phyloP scores from a whole-genome alignment of 2,888 invertebrate species.

The Galeruca laticollis region DNA sequence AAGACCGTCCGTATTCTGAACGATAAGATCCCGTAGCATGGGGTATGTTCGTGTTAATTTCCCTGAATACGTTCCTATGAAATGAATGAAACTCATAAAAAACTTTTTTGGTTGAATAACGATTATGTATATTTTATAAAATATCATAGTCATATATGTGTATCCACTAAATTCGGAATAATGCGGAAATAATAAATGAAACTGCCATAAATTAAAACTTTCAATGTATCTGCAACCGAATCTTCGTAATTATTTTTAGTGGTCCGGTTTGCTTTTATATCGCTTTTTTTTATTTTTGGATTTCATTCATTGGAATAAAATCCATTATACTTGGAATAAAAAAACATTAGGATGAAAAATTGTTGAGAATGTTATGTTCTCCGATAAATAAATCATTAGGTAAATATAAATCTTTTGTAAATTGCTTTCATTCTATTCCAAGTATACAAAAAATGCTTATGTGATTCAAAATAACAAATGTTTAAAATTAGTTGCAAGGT shows the following conservation, averaged over 20 bases:
- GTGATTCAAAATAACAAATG: conserved; percentile 21
- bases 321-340: conserved; percentile 37
- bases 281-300: conserved; percentile 27
- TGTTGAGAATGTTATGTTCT: conserved; percentile 42
- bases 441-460: conserved; percentile 21
- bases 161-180: too few relatives aligned
- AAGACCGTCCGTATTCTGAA: too few relatives aligned
- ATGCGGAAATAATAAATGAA: too few relatives aligned
- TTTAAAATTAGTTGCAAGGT: conserved; percentile 16
- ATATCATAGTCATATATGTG: too few relatives aligned
- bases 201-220: too few relatives aligned
- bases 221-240: not conserved
- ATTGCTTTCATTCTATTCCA: conserved; percentile 41
- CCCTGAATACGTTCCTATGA: too few relatives aligned
- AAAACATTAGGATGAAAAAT: conserved; percentile 43
- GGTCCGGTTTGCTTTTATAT: conserved; percentile 21
- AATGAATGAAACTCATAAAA: too few relatives aligned
- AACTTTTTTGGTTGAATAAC: too few relatives aligned
- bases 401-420: conserved; percentile 47
- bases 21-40: too few relatives aligned
- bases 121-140: too few relatives aligned
- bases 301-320: conserved; percentile 35
- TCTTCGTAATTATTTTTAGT: conserved; percentile 22
- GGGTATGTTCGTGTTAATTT: too few relatives aligned
- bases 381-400: conserved; percentile 45